Evolutionary conservation across 2,888 invertebrate species (phyloP).

Genomic region (Lypha dubia): DNA sequence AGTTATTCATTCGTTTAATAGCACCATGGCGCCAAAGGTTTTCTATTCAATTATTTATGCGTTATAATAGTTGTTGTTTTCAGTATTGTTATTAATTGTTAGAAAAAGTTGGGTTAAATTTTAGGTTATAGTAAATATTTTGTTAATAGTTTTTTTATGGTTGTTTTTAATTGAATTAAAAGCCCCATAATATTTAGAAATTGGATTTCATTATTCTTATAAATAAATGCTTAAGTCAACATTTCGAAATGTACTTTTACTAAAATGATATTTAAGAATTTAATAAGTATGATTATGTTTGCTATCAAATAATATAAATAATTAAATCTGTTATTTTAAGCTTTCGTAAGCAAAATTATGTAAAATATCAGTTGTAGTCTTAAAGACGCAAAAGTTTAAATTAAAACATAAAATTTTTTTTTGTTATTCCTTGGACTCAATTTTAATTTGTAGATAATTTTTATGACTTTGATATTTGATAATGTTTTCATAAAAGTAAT

Average conservation of each 20-base stretch:
- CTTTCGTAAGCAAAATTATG: too few species aligned
- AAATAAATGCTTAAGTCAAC: neutral
- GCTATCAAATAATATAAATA: too few species aligned
- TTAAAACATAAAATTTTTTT: too few species aligned
- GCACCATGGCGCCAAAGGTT: constrained; percentile 61
- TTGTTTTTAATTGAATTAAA: constrained; percentile 42
- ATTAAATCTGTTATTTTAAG: too few species aligned
- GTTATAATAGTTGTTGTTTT: constrained; percentile 23
- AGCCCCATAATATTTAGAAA: neutral
- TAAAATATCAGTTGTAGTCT: too few species aligned
- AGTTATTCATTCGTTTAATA: constrained; percentile 58
- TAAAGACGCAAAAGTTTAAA: too few species aligned
- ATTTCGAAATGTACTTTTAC: neutral
- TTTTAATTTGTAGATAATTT: too few species aligned
- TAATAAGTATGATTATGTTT: too few species aligned
- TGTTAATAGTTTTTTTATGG: neutral
- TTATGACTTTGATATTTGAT: too few species aligned
- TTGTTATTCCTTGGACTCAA: too few species aligned
- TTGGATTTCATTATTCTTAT: neutral
- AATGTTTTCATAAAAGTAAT: too few species aligned
- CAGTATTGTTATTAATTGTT: constrained; percentile 16
- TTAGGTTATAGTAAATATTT: constrained; percentile 17
- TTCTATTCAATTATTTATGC: constrained; percentile 62
- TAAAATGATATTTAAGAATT: neutral
- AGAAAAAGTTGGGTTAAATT: constrained; percentile 19